Percentiles rank a stretch among this genome's conserved stretches.
Conservation (phyloP, 2,797 vertebrate genomes). For the Lacerta agilis region DNA sequence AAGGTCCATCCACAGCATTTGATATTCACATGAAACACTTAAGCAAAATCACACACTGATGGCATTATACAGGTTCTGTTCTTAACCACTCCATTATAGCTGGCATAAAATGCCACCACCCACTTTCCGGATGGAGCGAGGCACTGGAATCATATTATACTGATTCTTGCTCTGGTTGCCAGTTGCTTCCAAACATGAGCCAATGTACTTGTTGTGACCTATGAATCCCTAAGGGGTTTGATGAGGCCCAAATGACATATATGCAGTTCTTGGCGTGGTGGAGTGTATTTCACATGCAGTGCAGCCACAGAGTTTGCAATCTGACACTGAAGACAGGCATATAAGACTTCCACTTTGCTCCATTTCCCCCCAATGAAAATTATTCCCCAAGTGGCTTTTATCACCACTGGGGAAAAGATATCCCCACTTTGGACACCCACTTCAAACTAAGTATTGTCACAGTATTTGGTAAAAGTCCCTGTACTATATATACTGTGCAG, state of each 20-base stretch:
- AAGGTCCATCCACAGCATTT: neutral
- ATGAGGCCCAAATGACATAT: neutral
- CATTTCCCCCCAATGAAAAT: neutral
- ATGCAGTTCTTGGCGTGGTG: neutral
- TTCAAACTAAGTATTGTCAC: neutral
- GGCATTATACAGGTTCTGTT: neutral
- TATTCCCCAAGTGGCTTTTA: neutral
- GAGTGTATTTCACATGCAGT: neutral
- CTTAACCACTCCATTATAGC: neutral
- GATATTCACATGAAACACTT: neutral
- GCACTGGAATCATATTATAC: slow-evolving; percentile 1
- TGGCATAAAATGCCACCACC: neutral
- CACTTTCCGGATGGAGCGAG: neutral
- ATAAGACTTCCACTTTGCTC: neutral
- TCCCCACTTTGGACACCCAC: neutral
- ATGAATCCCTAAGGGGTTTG: neutral
- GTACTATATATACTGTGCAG: neutral
- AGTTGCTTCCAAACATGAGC: slow-evolving; percentile 1
- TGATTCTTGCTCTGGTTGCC: slow-evolving; percentile 4
- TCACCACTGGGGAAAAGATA: neutral
- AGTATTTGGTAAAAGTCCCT: neutral
- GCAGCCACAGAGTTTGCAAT: neutral
- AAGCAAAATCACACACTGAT: neutral
- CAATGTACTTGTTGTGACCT: slow-evolving; percentile 1
- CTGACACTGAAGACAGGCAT: neutral